Percentiles rank a stretch among this genome's conserved stretches.
Evolutionary conservation across 2,113 vertebrate species (phyloP).

Genomic region (Tachysurus fulvidraco): DNA sequence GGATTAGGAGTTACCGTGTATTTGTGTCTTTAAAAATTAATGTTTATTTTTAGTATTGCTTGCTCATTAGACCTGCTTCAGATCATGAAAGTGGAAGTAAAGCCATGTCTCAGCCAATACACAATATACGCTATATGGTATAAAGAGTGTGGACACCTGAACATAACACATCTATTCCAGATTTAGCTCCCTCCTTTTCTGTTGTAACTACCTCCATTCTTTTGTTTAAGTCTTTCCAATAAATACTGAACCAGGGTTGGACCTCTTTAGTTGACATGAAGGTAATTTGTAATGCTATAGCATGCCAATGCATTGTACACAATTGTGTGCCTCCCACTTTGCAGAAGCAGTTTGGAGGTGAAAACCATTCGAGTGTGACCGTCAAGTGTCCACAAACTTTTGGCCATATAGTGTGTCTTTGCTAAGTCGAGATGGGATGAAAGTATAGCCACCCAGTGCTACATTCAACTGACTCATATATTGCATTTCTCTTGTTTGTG

Average conservation of each 20-base stretch:
- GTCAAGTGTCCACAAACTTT: neutral
- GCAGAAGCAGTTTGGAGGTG: neutral
- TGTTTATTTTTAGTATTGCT: neutral
- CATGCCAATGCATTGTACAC: neutral
- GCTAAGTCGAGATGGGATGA: neutral
- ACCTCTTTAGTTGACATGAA: neutral
- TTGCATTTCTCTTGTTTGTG: neutral
- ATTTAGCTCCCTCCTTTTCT: neutral
- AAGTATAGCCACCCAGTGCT: neutral
- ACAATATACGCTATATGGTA: neutral
- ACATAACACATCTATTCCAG: neutral
- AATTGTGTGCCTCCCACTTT: neutral
- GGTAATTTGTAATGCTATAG: neutral
- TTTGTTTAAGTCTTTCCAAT: neutral
- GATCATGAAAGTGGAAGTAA: neutral
- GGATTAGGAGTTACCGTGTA: neutral
- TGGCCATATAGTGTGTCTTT: neutral
- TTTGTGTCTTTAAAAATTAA: neutral
- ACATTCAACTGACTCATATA: neutral
- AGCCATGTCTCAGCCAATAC: neutral
- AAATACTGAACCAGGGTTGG: neutral
- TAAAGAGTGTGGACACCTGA: neutral
- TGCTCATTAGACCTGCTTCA: neutral
- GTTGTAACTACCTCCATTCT: neutral
- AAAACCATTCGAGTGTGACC: neutral